These are phyloP conservation scores for Myripristis jacobus DNA, from an alignment of 2,797 vertebrate genomes.

Conservation along the genomic window DNA sequence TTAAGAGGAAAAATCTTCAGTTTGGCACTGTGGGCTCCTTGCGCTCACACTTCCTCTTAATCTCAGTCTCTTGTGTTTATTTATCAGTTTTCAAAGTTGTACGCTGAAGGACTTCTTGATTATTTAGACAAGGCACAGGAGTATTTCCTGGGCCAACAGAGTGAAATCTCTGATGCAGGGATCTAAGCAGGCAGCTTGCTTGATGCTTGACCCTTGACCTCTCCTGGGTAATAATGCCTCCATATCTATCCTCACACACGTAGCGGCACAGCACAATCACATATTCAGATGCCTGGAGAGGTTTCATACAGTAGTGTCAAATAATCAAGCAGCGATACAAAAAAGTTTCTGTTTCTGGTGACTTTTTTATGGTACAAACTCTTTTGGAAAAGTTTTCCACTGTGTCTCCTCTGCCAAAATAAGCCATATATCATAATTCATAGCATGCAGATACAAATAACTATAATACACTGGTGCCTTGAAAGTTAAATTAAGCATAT, in stretches of 20 bases:
- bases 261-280: constrained; percentile 77
- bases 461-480: constrained; percentile 6
- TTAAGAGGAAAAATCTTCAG: constrained; percentile 76
- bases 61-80: constrained; percentile 83
- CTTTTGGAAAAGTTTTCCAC: constrained; percentile 5
- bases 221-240: constrained; percentile 86
- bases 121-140: constrained; percentile 84
- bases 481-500: constrained; percentile 15
- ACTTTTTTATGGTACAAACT: constrained; percentile 4
- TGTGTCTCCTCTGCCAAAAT: constrained; percentile 13
- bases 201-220: constrained; percentile 86
- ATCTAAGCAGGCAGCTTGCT: constrained; percentile 83
- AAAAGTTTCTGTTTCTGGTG: constrained; percentile 42
- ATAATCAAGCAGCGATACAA: constrained; percentile 41
- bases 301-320: constrained; percentile 56
- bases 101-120: constrained; percentile 84
- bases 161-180: constrained; percentile 80
- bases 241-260: constrained; percentile 81
- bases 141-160: constrained; percentile 81
- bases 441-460: constrained; percentile 16
- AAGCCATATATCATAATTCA: background rate
- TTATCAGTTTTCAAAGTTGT: constrained; percentile 84
- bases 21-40: constrained; percentile 71
- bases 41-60: constrained; percentile 71
- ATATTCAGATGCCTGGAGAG: constrained; percentile 76